Evolutionary conservation across 2,888 invertebrate species (phyloP), one percentile per base, ranked within the genome.

Genomic region (Cepaea hortensis): DNA sequence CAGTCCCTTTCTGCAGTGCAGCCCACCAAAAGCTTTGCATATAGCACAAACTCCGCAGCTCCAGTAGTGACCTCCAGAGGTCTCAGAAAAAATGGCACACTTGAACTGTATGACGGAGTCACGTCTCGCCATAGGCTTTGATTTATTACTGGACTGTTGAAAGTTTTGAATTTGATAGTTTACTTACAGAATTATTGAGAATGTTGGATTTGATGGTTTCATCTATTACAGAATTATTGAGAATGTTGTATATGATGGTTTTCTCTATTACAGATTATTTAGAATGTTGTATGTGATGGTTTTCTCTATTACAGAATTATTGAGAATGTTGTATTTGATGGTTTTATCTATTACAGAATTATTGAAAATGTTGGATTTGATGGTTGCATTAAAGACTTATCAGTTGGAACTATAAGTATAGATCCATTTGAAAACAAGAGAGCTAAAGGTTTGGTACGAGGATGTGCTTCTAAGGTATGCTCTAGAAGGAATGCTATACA

Each of bases 381-480:
- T 91, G 99, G 99, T 0, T 99, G 99, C 93, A 97, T 99, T 87
- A 96, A 97, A 90, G 96, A 97, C 90, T 96, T 98, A 20, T 96
- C 96, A 61, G 96, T 99, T 81, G 97, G 98, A 93, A 95, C 98
- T 7, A 96, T 90, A n/a, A 88, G 85, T 62, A 90, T 90, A 89
- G 91, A 92, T 87, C 90, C 92, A 13, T 91, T 96, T 86, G 96
- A 96, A 86, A 97, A 97, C 91, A 95, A 96, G 0, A 96, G 97
- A 92, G 96, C 97, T 0, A 96, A 97, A 83, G 98, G 98, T 83
- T 96, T 98, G 0, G 96, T 96, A 61, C 96, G 97, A 11, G 98
- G 98, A 13, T 99, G 99, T 94, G 97, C 97, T n/a, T 96, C 96
- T 73, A 90, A 91, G 95, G 96, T 96, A 94, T 91, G 90, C 62